Base-by-base conservation (phyloP, 2,888 invertebrate genomes). In the Drosophila suboccidentalis region DNA sequence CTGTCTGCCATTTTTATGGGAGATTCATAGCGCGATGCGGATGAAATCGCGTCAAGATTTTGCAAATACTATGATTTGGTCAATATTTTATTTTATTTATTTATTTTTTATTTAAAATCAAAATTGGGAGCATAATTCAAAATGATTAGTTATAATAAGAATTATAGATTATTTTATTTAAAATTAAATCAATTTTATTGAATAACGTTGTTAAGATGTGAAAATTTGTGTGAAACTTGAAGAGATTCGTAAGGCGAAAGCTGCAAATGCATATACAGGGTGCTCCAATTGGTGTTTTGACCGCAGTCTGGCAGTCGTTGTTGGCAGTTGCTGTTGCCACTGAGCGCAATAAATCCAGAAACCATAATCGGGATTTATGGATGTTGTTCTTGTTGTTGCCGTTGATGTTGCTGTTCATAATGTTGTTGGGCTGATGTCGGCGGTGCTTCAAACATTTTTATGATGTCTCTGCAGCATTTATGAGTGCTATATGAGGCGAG, bases 341-440 rank as follows among this genome's bases (percentile, higher is more conserved):
- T 75, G 81, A 62, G 71, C 73, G 83, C 78, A 89, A 89, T 89
- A 89, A 89, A 87, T 87, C 85, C 85, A 72, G 82, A 87, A 85
- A 89, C 85, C 87, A 87, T 89, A 89, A 87, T 87, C 87, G 82
- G 87, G 82, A 87, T 87, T 87, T 87, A 87, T 87, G 89, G 82
- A 74, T 85, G 85, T 71, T 82, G 69, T 71, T 78, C 26, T 58
- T 71, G 63, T 62, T 78, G 72, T 29, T 82, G 69, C 22, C 22
- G 22, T 22, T 22, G 22, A 3, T 71, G 63, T 64, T 71, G 58
- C 11, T 80, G 75, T 63, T 69, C 55, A 15, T 69, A 62, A 36
- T 62, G 70, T 50, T 81, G 86, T 51, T 67, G 77, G 54, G 53
- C 53, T 80, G 65, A 58, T 71, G 81, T 55, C 69, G 82, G 78